Evolutionary conservation across 2,797 vertebrate genomes (phyloP).

Genomic region (Euphonia xanthogaster): DNA sequence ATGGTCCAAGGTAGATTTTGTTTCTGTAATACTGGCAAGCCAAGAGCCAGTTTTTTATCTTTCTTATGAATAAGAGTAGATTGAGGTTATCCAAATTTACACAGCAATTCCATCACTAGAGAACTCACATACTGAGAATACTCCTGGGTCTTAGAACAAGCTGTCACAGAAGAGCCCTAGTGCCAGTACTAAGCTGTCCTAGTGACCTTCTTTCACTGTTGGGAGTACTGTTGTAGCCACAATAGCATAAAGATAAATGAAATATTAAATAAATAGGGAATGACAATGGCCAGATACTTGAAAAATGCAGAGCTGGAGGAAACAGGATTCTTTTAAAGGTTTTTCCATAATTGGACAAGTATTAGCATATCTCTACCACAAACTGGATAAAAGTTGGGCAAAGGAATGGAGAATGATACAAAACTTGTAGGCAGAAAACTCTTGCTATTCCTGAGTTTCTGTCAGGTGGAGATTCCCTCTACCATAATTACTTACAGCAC

Average conservation of each 20-base stretch:
- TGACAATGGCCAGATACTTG: not conserved
- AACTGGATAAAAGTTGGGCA: not conserved
- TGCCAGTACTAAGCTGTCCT: not conserved
- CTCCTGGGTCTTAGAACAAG: not conserved
- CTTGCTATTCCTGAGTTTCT: not conserved
- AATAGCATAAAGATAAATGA: not conserved
- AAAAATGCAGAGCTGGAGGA: not conserved
- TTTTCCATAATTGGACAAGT: not conserved
- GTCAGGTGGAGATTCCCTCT: not conserved
- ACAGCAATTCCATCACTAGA: not conserved
- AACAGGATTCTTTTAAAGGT: not conserved
- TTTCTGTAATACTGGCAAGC: not conserved
- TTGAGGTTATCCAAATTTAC: not conserved
- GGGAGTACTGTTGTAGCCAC: not conserved
- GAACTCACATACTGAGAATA: not conserved
- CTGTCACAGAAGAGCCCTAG: not conserved
- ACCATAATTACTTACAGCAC: not conserved
- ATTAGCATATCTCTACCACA: not conserved
- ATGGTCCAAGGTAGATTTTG: not conserved
- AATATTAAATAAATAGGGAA: not conserved
- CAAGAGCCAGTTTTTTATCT: not conserved
- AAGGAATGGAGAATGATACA: not conserved
- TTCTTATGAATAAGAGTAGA: not conserved
- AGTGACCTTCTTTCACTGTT: not conserved
- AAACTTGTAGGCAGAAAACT: not conserved